Base-by-base conservation (phyloP, 2,888 invertebrate genomes). In the Melieria picta region DNA sequence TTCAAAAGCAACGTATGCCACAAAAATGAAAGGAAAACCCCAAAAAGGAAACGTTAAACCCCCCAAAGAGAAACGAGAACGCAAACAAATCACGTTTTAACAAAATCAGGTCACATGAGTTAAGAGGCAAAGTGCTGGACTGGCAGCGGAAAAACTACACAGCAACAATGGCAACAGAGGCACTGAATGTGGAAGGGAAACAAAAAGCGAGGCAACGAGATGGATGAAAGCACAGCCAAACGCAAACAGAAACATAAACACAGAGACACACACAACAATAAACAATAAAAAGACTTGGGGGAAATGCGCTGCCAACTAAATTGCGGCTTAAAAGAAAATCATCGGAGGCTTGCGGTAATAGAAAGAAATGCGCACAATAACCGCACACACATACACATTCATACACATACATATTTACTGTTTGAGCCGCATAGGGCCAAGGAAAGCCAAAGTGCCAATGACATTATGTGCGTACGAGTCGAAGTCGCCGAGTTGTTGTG, bases 291-390 rank as follows among this genome's bases (percentile, higher is more conserved):
- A 52, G n/a, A 52, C 52, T 52, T 52, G 52, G 52, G 30, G 11
- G 13, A 52, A 52, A 7, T 52, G 52, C 52, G 52, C 52, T 52
- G 11, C 52, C 52, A 52, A 52, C 52, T 7, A 52, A 52, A 52
- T 52, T 52, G 52, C 52, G 52, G 52, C 52, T 52, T 52, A 52
- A 52, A 6, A 52, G 52, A 52, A 52, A 30, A 52, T 52, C 52
- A 52, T 52, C 52, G 5, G 52, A n/a, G 52, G 52, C 52, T 11
- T 11, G 52, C 9, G 9, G 13, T 11, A 11, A 52, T 52, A 7
- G 30, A 30, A 30, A 30, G 30, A 30, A 30, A 30, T 30, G 30
- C 30, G 30, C 30, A 30, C 30, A 30, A 30, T 30, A 30, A 30
- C 30, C 30, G 30, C 30, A 30, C 2, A 30, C 30, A 30, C 30